Conservation (phyloP, 2,797 vertebrate genomes). For the Sebastes hopkinsi region DNA sequence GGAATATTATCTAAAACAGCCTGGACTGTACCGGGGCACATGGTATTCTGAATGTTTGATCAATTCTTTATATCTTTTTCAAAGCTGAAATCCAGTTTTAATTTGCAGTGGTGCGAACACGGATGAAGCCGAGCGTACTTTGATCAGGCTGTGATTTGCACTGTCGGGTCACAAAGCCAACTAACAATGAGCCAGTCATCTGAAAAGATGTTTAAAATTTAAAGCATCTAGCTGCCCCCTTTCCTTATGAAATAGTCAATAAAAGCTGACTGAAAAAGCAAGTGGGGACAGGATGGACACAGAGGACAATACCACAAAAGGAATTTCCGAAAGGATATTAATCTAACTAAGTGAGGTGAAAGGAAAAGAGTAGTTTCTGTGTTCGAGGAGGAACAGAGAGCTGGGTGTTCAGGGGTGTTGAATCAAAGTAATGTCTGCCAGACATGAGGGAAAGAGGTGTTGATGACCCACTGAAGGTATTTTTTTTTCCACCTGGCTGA, state of each 20-base stretch:
- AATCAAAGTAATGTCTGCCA: not conserved
- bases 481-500: not conserved
- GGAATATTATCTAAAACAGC: conserved; percentile 21
- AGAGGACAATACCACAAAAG: not conserved
- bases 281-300: not conserved
- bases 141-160: conserved; percentile 30
- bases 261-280: not conserved
- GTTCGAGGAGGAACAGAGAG: not conserved
- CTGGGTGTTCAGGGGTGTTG: not conserved
- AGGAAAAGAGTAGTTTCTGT: not conserved
- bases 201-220: not conserved
- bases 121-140: not conserved
- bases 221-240: not conserved
- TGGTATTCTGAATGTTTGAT: conserved; percentile 29
- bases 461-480: not conserved
- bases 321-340: not conserved
- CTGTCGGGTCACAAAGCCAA: conserved; percentile 4
- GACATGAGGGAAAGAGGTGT: not conserved
- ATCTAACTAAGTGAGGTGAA: not conserved
- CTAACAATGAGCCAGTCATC: not conserved
- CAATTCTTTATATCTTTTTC: conserved; percentile 26
- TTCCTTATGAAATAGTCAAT: not conserved
- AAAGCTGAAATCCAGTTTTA: conserved; percentile 36
- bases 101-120: not conserved
- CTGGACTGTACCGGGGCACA: not conserved